A percentile compares a stretch with the other conserved stretches of the same genome.
Conservation (phyloP, 2,113 vertebrate species). For the Callopanchax toddi region DNA sequence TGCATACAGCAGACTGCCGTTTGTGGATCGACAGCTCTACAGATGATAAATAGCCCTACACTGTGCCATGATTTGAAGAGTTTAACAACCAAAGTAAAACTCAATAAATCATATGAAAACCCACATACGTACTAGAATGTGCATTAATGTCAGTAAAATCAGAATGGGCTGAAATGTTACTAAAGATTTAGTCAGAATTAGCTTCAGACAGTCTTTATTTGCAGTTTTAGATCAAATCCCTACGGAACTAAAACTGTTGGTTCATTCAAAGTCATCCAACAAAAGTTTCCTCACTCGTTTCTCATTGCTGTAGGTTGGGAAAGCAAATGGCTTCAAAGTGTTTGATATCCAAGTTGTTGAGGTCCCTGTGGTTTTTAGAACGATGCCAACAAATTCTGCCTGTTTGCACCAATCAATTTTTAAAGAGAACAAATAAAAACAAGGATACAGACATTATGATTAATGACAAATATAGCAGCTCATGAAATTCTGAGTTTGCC, state of each 20-base stretch:
- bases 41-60: too few species aligned
- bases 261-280: slow-evolving; percentile 31
- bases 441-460: slow-evolving; percentile 11
- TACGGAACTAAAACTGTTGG: slow-evolving; percentile 37
- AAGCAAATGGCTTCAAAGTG: slow-evolving; percentile 33
- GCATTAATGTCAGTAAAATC: too few species aligned
- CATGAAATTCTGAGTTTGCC: slow-evolving; percentile 34
- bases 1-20: too few species aligned
- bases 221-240: slow-evolving; percentile 35
- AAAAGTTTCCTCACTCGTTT: slow-evolving; percentile 34
- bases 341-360: slow-evolving; percentile 49
- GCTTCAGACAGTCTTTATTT: slow-evolving; percentile 29
- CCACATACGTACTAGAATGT: too few species aligned
- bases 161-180: too few species aligned
- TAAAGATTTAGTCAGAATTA: neutral
- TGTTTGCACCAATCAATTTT: slow-evolving; percentile 22
- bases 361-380: slow-evolving; percentile 25
- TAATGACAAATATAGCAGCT: slow-evolving; percentile 49
- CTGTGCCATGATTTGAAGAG: too few species aligned
- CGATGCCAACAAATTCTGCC: slow-evolving; percentile 28
- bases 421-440: slow-evolving; percentile 24
- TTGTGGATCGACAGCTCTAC: too few species aligned
- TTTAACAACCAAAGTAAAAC: too few species aligned
- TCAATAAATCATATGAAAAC: too few species aligned
- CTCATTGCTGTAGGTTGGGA: slow-evolving; percentile 36